Evolutionary conservation across 2,888 invertebrate genomes (phyloP).

Genomic region (Incurvaria masculella): DNA sequence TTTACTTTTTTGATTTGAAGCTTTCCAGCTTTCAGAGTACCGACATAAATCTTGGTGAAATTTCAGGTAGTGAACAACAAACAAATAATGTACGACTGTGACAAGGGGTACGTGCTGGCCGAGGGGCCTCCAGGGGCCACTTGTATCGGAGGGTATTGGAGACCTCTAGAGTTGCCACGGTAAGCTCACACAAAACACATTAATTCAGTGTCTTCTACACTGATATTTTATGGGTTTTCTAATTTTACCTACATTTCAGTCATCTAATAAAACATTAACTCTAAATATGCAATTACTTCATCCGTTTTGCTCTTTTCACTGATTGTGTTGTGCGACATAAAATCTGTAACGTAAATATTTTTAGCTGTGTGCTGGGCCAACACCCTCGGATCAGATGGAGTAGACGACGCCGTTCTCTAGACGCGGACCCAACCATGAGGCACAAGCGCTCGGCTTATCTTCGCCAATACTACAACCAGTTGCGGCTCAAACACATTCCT

Average conservation of each 20-base stretch:
- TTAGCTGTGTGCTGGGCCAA: slow-evolving; percentile 75
- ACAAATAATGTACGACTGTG: slow-evolving; percentile 95
- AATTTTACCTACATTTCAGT: background rate
- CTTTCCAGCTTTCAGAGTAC: too few relatives aligned
- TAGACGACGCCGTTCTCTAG: slow-evolving; percentile 59
- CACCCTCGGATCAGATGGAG: slow-evolving; percentile 87
- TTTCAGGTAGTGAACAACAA: slow-evolving; percentile 76
- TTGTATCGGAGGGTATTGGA: slow-evolving; percentile 93
- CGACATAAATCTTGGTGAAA: too few relatives aligned
- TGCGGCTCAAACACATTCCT: slow-evolving; percentile 27
- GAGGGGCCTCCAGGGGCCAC: slow-evolving; percentile 93
- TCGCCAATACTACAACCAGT: slow-evolving; percentile 40
- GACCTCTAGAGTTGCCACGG: slow-evolving; percentile 82
- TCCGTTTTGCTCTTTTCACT: slow-evolving; percentile 1
- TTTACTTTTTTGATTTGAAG: too few relatives aligned
- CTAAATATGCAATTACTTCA: background rate
- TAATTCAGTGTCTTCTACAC: background rate
- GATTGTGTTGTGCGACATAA: slow-evolving; percentile 2
- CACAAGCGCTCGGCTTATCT: slow-evolving; percentile 40
- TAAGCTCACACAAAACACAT: too few relatives aligned
- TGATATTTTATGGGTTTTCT: slow-evolving; percentile 1
- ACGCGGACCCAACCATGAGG: slow-evolving; percentile 37
- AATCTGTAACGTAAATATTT: slow-evolving; percentile 7
- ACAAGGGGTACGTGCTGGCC: slow-evolving; percentile 83
- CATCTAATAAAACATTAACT: background rate